phyloP scores from a whole-genome alignment of 1,140 invertebrate genomes.

The Lordiphosa clarofinis region DNA sequence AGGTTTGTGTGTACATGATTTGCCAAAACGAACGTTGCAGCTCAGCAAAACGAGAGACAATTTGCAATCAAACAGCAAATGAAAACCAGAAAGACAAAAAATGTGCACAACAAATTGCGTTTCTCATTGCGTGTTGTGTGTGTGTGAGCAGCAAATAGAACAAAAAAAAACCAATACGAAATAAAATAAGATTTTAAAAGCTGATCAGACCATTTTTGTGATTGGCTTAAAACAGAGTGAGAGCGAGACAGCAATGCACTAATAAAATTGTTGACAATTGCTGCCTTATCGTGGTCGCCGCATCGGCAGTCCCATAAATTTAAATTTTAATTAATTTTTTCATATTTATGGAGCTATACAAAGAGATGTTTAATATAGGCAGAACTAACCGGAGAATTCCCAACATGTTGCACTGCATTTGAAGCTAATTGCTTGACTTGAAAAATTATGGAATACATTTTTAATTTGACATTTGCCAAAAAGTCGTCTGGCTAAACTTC shows the following conservation, averaged over 20 bases:
- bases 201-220: slow-evolving; percentile 61
- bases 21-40: slow-evolving; percentile 34
- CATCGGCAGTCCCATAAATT: slow-evolving; percentile 68
- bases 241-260: slow-evolving; percentile 22
- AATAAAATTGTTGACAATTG: slow-evolving; percentile 78
- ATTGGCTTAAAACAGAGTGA: slow-evolving; percentile 47
- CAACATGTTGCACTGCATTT: slow-evolving; percentile 52
- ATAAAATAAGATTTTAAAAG: slow-evolving; percentile 64
- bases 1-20: slow-evolving; percentile 47
- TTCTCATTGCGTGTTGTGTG: slow-evolving; percentile 45
- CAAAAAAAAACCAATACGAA: slow-evolving; percentile 48
- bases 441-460: slow-evolving; percentile 72
- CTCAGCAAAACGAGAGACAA: slow-evolving; percentile 63
- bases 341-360: slow-evolving; percentile 53
- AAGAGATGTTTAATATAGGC: slow-evolving; percentile 41
- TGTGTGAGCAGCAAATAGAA: slow-evolving; percentile 41
- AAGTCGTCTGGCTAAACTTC: slow-evolving; percentile 61
- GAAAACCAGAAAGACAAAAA: slow-evolving; percentile 59
- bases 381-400: slow-evolving; percentile 20
- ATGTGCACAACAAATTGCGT: slow-evolving; percentile 63
- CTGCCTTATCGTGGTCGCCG: slow-evolving; percentile 65
- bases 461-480: slow-evolving; percentile 75
- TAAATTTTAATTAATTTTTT: slow-evolving; percentile 77
- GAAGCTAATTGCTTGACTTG: slow-evolving; percentile 66
- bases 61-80: slow-evolving; percentile 67